These are phyloP conservation scores for Pachyramphus minor DNA, from an alignment of 2,113 vertebrate species.

Conservation along the genomic window DNA sequence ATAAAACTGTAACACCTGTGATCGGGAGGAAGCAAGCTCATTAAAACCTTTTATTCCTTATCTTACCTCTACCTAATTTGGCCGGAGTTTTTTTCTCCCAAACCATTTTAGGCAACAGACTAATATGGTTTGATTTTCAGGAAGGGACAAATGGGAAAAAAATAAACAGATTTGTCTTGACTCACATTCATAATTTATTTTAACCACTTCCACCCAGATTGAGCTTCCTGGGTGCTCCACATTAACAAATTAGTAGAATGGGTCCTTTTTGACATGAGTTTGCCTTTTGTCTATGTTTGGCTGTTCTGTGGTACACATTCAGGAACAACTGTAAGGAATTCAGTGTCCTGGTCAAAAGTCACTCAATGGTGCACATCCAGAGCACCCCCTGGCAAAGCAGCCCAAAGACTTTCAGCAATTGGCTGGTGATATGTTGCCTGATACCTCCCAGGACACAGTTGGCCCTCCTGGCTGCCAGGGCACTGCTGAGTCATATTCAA, in stretches of 20 bases:
- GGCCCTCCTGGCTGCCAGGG: background rate
- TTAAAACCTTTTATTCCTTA: no score
- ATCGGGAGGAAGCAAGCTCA: no score
- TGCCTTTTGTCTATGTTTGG: background rate
- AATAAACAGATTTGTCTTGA: background rate
- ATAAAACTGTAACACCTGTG: no score
- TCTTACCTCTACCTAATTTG: no score
- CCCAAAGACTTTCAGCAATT: background rate
- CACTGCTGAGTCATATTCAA: background rate
- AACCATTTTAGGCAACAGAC: no score
- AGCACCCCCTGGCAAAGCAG: background rate
- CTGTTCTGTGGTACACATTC: background rate
- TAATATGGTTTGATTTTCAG: background rate
- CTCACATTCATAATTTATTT: background rate
- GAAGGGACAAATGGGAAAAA: background rate
- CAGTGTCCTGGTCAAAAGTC: background rate
- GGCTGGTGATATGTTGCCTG: fast-evolving
- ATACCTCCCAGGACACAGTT: fast-evolving
- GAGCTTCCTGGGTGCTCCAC: background rate
- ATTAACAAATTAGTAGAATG: background rate
- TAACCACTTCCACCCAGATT: background rate
- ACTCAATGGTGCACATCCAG: background rate
- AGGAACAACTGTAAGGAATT: background rate
- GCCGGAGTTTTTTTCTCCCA: no score
- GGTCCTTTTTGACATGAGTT: background rate